These are phyloP conservation scores for Oscheius sp. DNA, from an alignment of 2,888 invertebrate genomes.

Conservation along the genomic window DNA sequence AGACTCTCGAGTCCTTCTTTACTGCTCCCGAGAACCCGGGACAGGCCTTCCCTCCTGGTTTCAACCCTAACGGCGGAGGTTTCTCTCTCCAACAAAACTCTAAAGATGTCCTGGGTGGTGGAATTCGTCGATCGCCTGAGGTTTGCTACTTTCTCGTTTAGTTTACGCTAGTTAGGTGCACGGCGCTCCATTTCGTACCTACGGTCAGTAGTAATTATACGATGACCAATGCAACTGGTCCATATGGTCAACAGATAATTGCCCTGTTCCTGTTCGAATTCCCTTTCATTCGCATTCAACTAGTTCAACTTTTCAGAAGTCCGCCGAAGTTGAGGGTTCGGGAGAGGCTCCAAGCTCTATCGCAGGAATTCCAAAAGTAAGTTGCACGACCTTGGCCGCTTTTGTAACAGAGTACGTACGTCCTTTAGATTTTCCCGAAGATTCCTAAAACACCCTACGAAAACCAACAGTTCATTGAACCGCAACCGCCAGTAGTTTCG, in stretches of 20 bases:
- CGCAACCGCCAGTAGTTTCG: conserved; percentile 14
- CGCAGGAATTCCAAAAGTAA: conserved; percentile 70
- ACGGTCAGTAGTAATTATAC: too few species aligned
- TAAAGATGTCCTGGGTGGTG: conserved; percentile 58
- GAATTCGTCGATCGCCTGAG: conserved; percentile 48
- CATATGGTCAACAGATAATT: conserved; percentile 2
- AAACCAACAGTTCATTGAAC: conserved; percentile 30
- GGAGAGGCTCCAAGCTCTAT: conserved; percentile 68
- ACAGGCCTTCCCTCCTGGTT: conserved; percentile 68
- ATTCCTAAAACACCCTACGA: conserved; percentile 67
- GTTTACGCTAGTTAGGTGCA: not conserved
- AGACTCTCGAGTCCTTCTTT: conserved; percentile 71
- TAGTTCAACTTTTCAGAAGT: conserved; percentile 38
- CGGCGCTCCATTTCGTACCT: not conserved
- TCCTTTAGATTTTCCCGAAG: conserved; percentile 66
- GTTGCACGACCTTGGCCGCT: conserved; percentile 20
- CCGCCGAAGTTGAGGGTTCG: conserved; percentile 57
- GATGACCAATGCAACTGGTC: conserved; percentile 9
- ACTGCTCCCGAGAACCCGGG: conserved; percentile 65
- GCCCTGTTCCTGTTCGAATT: conserved; percentile 4
- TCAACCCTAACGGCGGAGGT: conserved; percentile 61
- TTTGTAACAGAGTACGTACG: conserved; percentile 5
- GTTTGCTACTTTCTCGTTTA: not conserved
- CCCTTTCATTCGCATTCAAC: not conserved
- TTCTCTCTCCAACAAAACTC: conserved; percentile 69